Conservation (phyloP, 2,888 invertebrate species). For the Acanthacorydalis orientalis region DNA sequence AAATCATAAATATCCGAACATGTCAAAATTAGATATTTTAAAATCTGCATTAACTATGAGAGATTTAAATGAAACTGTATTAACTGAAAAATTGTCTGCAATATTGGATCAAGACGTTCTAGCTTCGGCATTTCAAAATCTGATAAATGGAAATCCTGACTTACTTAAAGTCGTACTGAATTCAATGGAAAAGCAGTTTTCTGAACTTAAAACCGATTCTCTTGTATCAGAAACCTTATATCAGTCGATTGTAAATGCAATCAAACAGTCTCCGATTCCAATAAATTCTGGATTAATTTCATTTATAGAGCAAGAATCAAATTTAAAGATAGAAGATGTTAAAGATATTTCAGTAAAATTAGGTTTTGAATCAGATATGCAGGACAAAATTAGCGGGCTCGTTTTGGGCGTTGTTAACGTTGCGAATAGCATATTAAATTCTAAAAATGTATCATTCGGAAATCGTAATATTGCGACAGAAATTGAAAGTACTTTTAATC, state of each 20-base stretch:
- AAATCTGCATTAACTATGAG: constrained; percentile 36
- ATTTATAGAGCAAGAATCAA: background rate
- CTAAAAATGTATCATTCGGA: background rate
- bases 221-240: no score
- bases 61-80: constrained; percentile 34
- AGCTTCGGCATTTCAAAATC: background rate
- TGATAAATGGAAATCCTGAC: background rate
- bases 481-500: background rate
- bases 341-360: background rate
- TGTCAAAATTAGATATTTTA: constrained; percentile 44
- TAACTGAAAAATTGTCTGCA: constrained; percentile 43
- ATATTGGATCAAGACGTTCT: constrained; percentile 29
- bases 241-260: no score
- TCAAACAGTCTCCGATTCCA: background rate
- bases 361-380: background rate
- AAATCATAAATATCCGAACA: constrained; percentile 28
- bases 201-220: no score
- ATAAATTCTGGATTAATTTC: background rate
- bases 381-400: constrained; percentile 1
- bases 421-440: background rate
- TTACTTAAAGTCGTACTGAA: background rate
- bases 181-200: no score
- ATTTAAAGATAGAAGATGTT: background rate
- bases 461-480: background rate
- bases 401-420: background rate